Base-by-base conservation (phyloP, 2,888 invertebrate species). In the Abscondita cerata region DNA sequence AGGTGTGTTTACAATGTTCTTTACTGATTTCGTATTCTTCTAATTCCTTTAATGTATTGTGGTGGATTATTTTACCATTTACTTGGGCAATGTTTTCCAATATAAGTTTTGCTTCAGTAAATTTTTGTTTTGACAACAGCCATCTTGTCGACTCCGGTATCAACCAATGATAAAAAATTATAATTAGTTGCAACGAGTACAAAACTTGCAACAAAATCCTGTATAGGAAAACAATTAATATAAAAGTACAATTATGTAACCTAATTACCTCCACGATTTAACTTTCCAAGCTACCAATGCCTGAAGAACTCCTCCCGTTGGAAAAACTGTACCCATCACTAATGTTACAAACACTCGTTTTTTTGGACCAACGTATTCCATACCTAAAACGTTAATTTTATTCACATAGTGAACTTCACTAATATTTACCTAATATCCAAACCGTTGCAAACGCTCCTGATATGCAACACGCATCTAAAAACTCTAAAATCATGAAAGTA, bases 351-450 rank as follows among this genome's bases (percentile, higher is more conserved):
- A 78, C 16, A 91, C 89, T 36, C 93, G 83, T 52, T 88, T 86
- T 60, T 86, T 85, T 8, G 90, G 90, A 0, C 91, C 91, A 18
- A 92, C 88, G 79, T 92, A 83, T 77, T 93, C 93, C 68, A 93
- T 84, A 25, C 87, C 88, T 89, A 80, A 0, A 76, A 52, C 47
- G n/a, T n/a, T n/a, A n/a, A n/a, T n/a, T n/a, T n/a, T n/a, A n/a
- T n/a, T n/a, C n/a, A n/a, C n/a, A n/a, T n/a, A n/a, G n/a, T n/a
- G n/a, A n/a, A n/a, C n/a, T n/a, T n/a, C n/a, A n/a, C n/a, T n/a
- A n/a, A n/a, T 25, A 38, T 15, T 12, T 16, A 56, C 56, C 56
- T 50, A 56, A 38, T 16, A 80, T 53, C 8, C 13, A 41, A 41
- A 16, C 2, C 15, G 41, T 41, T 12, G 41, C 16, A 41, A 15